Percentiles rank a stretch among this genome's conserved stretches.
These are phyloP conservation scores for Sebastes dallii DNA, from an alignment of 2,797 vertebrate species.

Conservation along the genomic window DNA sequence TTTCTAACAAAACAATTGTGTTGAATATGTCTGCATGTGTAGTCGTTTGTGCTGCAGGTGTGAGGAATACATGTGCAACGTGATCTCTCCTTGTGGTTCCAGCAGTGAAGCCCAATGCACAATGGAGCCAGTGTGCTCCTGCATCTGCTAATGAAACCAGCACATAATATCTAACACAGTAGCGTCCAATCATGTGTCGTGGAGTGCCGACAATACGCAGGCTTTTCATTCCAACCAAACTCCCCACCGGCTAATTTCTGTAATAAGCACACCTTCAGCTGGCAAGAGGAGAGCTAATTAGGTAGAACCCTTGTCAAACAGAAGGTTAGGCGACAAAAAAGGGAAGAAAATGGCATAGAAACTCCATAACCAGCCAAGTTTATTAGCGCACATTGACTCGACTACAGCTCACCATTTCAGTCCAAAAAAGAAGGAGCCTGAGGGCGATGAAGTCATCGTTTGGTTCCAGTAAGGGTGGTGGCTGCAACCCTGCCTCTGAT, in stretches of 20 bases:
- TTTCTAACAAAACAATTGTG: not conserved
- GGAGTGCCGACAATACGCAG: conserved; percentile 6
- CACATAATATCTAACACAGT: conserved; percentile 36
- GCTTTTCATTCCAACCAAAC: conserved; percentile 44
- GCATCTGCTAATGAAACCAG: conserved; percentile 42
- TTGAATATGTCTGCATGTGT: conserved; percentile 8
- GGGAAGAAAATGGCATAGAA: conserved; percentile 29
- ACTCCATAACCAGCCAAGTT: conserved; percentile 45
- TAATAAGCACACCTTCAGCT: conserved; percentile 59
- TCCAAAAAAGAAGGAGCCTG: conserved; percentile 28
- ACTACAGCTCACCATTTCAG: conserved; percentile 40
- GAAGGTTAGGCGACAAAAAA: conserved; percentile 36
- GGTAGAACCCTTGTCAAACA: conserved; percentile 50
- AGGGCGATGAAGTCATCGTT: conserved; percentile 43
- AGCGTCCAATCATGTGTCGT: conserved; percentile 51
- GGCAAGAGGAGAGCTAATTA: conserved; percentile 51
- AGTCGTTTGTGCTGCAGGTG: conserved; percentile 20
- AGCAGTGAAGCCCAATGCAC: not conserved
- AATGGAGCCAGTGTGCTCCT: conserved; percentile 12
- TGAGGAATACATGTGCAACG: not conserved
- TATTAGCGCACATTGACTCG: conserved; percentile 52
- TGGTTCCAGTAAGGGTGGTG: conserved; percentile 20
- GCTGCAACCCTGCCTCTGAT: conserved; percentile 37
- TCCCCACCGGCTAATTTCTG: conserved; percentile 53
- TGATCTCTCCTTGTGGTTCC: conserved; percentile 1